Conservation (phyloP, 2,888 invertebrate species). For the Psylliodes chrysocephalus region DNA sequence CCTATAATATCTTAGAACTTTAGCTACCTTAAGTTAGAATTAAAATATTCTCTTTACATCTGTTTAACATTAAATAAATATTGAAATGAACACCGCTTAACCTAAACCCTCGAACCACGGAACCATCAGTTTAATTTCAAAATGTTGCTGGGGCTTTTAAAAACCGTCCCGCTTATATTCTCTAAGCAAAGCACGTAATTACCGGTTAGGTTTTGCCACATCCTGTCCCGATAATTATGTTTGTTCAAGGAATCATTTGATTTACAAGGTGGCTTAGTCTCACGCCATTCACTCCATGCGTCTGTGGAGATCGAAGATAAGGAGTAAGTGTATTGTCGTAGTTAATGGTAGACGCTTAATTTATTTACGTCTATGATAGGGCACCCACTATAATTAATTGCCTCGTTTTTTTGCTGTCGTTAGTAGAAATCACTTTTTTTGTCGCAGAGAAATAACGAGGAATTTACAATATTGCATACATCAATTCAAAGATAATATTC, state of each 20-base stretch:
- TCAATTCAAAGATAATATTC: too few species aligned
- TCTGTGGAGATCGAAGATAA: constrained; percentile 3
- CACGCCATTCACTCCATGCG: constrained; percentile 11
- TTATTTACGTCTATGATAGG: constrained; percentile 6
- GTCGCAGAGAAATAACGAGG: too few species aligned
- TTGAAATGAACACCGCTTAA: too few species aligned
- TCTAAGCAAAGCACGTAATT: constrained; percentile 23
- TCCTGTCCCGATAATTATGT: constrained; percentile 33
- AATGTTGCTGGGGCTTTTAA: constrained; percentile 16
- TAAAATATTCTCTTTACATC: too few species aligned
- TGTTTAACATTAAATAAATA: too few species aligned
- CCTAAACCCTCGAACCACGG: too few species aligned
- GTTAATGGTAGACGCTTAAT: constrained; percentile 10
- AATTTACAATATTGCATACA: too few species aligned
- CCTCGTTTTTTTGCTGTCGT: too few species aligned
- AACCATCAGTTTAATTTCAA: constrained; percentile 20
- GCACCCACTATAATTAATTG: too few species aligned
- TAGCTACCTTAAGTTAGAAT: too few species aligned
- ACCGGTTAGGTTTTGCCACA: constrained; percentile 31
- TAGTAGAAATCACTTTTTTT: too few species aligned
- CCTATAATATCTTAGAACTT: too few species aligned
- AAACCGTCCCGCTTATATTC: constrained; percentile 11
- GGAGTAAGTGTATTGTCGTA: constrained; percentile 10
- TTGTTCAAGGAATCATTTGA: constrained; percentile 27
- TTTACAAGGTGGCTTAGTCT: constrained; percentile 26